Percentiles rank a stretch among this genome's conserved stretches.
Evolutionary conservation across 1,140 invertebrate genomes (phyloP).

Genomic region (Drosophila subpulchrella): DNA sequence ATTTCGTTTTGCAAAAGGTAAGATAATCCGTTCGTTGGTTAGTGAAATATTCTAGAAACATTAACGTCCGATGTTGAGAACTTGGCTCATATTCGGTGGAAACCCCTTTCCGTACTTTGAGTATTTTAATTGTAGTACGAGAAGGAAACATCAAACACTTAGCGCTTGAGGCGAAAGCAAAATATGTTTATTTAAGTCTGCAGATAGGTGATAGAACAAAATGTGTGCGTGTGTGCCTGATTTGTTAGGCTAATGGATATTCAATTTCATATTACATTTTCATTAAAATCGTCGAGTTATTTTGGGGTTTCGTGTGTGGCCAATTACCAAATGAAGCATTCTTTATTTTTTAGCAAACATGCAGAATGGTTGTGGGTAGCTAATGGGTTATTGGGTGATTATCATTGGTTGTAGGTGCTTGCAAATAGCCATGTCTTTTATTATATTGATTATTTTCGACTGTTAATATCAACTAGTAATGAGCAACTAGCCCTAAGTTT

Average conservation of each 20-base stretch:
- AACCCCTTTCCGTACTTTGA: background rate
- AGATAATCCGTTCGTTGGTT: background rate
- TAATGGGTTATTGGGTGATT: conserved; percentile 13
- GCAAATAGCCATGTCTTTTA: background rate
- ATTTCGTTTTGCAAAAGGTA: conserved; percentile 10
- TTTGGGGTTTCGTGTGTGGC: conserved; percentile 1
- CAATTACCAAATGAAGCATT: conserved; percentile 8
- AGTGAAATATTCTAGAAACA: conserved; percentile 19
- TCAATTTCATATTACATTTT: conserved; percentile 24
- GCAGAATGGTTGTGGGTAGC: background rate
- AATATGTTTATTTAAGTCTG: background rate
- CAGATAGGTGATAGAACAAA: no score
- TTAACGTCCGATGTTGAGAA: background rate
- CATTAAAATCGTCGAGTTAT: conserved; percentile 10
- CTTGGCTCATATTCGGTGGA: background rate
- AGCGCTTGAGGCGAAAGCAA: background rate
- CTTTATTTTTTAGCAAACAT: background rate
- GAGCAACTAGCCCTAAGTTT: no score
- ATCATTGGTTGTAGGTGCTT: background rate
- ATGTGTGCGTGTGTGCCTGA: background rate
- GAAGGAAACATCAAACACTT: background rate
- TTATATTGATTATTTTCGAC: no score
- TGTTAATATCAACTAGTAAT: no score
- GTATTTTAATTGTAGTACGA: conserved; percentile 13
- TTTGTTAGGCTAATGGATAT: conserved; percentile 22